Conservation (phyloP, 2,113 vertebrate genomes). For the Mormyrus lacerda region DNA sequence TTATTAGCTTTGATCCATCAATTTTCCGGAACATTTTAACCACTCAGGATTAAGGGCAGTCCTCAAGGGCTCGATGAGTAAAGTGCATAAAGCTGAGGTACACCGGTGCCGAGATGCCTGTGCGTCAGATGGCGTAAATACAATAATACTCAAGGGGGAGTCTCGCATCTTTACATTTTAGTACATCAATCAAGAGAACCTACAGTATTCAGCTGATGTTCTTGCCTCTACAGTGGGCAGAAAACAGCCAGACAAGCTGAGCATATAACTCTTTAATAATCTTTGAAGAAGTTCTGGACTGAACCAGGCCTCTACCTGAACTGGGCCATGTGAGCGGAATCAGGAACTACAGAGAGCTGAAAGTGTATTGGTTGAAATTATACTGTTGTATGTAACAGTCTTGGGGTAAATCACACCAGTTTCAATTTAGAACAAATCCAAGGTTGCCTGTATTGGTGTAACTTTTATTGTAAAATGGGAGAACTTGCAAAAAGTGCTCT, state of each 20-base stretch:
- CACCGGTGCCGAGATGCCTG: neutral
- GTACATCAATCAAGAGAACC: neutral
- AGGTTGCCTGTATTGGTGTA: neutral
- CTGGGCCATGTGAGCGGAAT: constrained; percentile 66
- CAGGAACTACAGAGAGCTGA: constrained; percentile 76
- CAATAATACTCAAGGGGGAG: neutral
- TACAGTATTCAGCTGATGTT: neutral
- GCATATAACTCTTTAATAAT: neutral
- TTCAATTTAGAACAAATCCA: neutral
- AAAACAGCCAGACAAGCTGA: neutral
- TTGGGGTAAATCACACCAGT: neutral
- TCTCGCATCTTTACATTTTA: neutral
- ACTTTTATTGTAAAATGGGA: neutral
- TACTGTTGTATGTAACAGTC: neutral
- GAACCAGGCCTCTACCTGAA: neutral
- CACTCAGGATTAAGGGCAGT: neutral
- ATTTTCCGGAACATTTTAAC: neutral
- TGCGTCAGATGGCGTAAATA: neutral
- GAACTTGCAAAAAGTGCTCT: neutral
- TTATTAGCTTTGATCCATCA: neutral
- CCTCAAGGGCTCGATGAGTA: neutral
- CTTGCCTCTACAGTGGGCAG: neutral
- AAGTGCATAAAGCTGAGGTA: neutral
- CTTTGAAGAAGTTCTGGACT: neutral
- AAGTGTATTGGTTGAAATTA: neutral